Evolutionary conservation across 2,888 invertebrate genomes (phyloP).

Genomic region (Drosophila buzzatii): DNA sequence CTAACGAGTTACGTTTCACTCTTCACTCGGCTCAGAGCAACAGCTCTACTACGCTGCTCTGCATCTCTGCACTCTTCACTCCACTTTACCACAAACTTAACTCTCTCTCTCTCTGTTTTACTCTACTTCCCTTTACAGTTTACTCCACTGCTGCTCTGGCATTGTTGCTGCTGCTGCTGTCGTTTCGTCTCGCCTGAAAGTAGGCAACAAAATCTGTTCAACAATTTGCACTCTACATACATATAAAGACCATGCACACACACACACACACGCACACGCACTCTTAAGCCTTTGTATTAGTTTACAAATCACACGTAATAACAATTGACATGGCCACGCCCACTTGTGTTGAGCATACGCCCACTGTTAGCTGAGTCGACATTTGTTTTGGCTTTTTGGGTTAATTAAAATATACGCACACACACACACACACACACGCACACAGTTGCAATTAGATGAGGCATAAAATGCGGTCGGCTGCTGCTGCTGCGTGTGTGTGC

Average conservation of each 20-base stretch:
- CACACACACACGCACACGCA: background rate
- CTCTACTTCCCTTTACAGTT: constrained; percentile 1
- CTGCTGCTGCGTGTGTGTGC: constrained; percentile 9
- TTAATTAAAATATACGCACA: constrained; percentile 69
- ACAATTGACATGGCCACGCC: constrained; percentile 71
- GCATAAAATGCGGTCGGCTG: constrained; percentile 66
- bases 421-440: constrained; percentile 13
- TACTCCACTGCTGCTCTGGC: background rate
- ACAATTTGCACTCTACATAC: constrained; percentile 48
- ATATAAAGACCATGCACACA: constrained; percentile 12
- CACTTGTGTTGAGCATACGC: constrained; percentile 9
- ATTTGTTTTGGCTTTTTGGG: constrained; percentile 75
- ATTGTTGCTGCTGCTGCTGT: constrained; percentile 13
- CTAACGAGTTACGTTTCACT: constrained; percentile 72
- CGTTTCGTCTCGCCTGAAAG: constrained; percentile 57
- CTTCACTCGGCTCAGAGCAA: constrained; percentile 1
- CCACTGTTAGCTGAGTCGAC: constrained; percentile 29
- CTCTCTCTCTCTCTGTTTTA: background rate
- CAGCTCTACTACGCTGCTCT: constrained; percentile 13
- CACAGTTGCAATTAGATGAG: constrained; percentile 65
- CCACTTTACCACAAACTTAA: background rate
- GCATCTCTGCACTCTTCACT: constrained; percentile 6
- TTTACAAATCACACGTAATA: constrained; percentile 80
- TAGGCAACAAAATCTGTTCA: constrained; percentile 68
- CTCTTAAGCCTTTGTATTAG: constrained; percentile 48